phyloP scores from a whole-genome alignment of 2,113 vertebrate genomes.

The Henicopernis longicauda region DNA sequence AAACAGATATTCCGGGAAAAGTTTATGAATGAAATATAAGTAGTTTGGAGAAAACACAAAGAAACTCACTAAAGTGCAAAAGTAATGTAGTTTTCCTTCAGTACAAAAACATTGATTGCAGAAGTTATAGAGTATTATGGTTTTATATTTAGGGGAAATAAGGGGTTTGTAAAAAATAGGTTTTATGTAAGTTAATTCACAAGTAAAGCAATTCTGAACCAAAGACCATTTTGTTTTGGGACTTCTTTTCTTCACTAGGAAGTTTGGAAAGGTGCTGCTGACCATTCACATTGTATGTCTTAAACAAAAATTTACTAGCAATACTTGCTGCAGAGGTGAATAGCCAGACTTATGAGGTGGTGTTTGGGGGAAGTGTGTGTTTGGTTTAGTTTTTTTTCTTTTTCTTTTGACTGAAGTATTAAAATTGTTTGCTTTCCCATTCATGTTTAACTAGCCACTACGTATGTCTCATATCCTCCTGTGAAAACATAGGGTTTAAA shows the following conservation, averaged over 20 bases:
- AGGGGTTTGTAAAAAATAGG: neutral
- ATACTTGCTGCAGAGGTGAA: neutral
- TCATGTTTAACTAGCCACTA: neutral
- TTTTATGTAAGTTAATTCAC: neutral
- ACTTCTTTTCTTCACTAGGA: neutral
- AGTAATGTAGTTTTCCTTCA: neutral
- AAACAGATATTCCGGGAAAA: neutral
- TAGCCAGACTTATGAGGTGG: neutral
- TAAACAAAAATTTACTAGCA: neutral
- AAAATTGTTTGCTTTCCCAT: neutral
- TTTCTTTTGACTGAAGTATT: neutral
- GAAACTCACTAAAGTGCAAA: fast-evolving
- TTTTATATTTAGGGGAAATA: neutral
- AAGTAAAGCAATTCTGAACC: neutral
- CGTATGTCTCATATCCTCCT: neutral
- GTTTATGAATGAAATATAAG: neutral
- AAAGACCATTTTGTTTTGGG: neutral
- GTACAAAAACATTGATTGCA: neutral
- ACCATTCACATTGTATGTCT: neutral
- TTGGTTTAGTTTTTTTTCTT: neutral
- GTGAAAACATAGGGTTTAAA: neutral
- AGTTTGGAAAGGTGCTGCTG: neutral
- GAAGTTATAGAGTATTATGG: neutral
- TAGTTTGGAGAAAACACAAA: neutral
- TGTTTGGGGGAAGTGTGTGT: neutral